Evolutionary conservation across 2,797 vertebrate genomes (phyloP), one percentile per base, ranked within the genome.

Genomic region (Sebastes diaconus): DNA sequence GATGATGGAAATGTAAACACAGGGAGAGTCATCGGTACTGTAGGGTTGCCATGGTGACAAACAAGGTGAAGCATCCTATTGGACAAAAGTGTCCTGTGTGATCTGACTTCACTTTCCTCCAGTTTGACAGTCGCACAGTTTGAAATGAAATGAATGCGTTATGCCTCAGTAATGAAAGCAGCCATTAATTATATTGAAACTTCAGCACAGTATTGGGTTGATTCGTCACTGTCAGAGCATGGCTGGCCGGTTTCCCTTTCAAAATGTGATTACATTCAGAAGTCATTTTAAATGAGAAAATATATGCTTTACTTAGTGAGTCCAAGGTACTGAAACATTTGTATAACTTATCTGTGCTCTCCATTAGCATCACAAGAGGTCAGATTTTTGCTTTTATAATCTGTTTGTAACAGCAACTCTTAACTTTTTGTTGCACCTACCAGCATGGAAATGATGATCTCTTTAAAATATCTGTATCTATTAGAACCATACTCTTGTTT

Each of bases 141-240:
- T 29, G 68, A 80, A 80, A 73, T 80, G 36, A 85, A 76, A 73
- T 65, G 1, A 73, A 66, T 39, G 77, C 71, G 59, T 69, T 18
- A 36, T 29, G 77, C 39, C 32, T 85, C 78, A 1, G 71, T 74
- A 69, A 84, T 77, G 63, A 78, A 78, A 84, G 67, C 59, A 65
- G 70, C 55, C 61, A 25, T 79, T 83, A 87, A 84, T 87, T 74
- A 80, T 29, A 27, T 13, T 29, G 75, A 84, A 77, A 73, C 27
- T 68, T 81, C 18, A 27, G 79, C 20, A 3, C 50, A 32, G 75
- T 84, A 84, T 85, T 81, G 69, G 75, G 69, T 54, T 36, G 58
- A 88, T 90, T 75, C 72, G 84, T 87, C 84, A 82, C 77, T 77
- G 80, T 78, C 85, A 39, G 2, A 71, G 60, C 22, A 18, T 5